phyloP scores from a whole-genome alignment of 1,140 invertebrate species.

The Formica exsecta region DNA sequence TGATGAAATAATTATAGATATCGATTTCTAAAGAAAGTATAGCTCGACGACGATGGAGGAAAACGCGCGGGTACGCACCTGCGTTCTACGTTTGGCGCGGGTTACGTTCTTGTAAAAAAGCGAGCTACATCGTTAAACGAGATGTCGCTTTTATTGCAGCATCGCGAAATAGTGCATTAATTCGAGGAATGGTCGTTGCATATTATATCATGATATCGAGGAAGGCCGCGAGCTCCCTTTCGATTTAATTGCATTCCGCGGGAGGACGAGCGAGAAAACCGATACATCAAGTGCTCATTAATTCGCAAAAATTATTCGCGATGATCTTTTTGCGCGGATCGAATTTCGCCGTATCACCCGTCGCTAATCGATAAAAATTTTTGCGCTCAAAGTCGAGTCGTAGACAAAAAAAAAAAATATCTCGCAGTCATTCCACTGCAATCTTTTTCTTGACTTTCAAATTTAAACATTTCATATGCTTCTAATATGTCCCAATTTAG shows the following conservation, averaged over 20 bases:
- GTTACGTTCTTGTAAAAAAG: slow-evolving; percentile 27
- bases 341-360: slow-evolving; percentile 53
- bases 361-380: slow-evolving; percentile 47
- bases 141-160: slow-evolving; percentile 21
- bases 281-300: slow-evolving; percentile 69
- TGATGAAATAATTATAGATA: slow-evolving; percentile 81
- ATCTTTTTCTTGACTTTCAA: background rate
- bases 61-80: slow-evolving; percentile 40
- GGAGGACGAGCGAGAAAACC: slow-evolving; percentile 41
- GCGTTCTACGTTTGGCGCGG: slow-evolving; percentile 29
- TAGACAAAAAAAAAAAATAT: slow-evolving; percentile 13
- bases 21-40: slow-evolving; percentile 77
- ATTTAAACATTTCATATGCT: background rate
- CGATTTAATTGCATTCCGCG: slow-evolving; percentile 72
- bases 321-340: slow-evolving; percentile 68
- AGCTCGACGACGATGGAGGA: slow-evolving; percentile 55
- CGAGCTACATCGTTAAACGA: slow-evolving; percentile 27
- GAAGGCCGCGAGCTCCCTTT: slow-evolving; percentile 55
- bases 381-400: slow-evolving; percentile 2
- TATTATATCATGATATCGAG: slow-evolving; percentile 37
- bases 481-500: background rate
- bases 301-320: slow-evolving; percentile 69
- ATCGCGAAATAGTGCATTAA: slow-evolving; percentile 37
- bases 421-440: background rate
- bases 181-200: background rate